Conservation (phyloP, 2,113 vertebrate species). For the Hippopotamus amphibius region DNA sequence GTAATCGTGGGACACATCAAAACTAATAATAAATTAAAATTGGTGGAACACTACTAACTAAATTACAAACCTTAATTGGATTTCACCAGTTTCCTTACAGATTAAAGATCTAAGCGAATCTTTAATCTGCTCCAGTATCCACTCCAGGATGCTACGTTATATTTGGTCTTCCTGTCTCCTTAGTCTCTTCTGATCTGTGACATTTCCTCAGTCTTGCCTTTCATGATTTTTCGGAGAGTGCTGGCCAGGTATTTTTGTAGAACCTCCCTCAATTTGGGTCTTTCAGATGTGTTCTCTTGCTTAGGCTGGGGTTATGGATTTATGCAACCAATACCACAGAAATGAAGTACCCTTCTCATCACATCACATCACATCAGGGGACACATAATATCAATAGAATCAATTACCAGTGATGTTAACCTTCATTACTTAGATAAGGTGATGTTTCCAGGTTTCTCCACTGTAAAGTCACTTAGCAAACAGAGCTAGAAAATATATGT, state of each 20-base stretch:
- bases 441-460: neutral
- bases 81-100: neutral
- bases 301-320: neutral
- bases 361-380: too few relatives aligned
- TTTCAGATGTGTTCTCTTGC: neutral
- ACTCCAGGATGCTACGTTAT: neutral
- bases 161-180: neutral
- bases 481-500: neutral
- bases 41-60: neutral
- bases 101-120: too few relatives aligned
- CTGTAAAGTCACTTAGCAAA: neutral
- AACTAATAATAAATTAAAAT: neutral
- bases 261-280: neutral
- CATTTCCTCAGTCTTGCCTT: neutral
- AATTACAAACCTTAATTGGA: neutral
- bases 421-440: neutral
- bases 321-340: neutral
- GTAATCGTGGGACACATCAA: neutral
- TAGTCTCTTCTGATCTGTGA: neutral
- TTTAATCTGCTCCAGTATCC: neutral
- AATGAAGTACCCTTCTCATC: neutral
- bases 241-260: neutral
- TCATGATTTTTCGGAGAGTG: neutral
- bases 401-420: neutral
- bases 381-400: neutral